These are phyloP conservation scores for Scolopax rusticola DNA, from an alignment of 2,797 vertebrate genomes.

Conservation along the genomic window DNA sequence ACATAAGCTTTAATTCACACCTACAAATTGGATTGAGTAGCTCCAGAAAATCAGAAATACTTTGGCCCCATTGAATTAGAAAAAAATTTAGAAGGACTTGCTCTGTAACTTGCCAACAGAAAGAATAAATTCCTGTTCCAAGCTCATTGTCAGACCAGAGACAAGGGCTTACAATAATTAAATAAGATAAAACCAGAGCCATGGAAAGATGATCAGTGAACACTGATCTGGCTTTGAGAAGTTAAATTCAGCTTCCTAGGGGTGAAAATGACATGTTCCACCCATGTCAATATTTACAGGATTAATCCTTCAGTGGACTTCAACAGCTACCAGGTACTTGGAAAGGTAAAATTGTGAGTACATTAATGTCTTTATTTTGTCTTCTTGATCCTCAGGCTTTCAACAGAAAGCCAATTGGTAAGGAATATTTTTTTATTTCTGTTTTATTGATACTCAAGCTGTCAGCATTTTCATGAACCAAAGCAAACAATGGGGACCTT, in stretches of 20 bases:
- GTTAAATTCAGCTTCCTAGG: neutral
- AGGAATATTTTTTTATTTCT: neutral
- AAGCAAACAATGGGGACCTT: neutral
- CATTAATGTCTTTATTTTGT: neutral
- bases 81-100: neutral
- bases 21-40: neutral
- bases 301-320: neutral
- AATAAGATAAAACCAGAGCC: neutral
- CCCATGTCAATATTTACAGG: neutral
- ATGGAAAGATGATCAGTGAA: neutral
- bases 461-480: neutral
- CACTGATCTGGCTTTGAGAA: neutral
- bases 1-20: neutral
- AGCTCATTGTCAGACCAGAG: neutral
- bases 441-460: neutral
- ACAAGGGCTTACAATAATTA: neutral
- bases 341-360: neutral
- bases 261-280: neutral
- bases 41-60: neutral
- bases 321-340: too few relatives aligned
- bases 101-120: neutral
- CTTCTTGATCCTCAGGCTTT: neutral
- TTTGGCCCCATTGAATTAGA: neutral
- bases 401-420: neutral
- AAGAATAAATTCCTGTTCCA: neutral